Evolutionary conservation across 2,113 vertebrate species (phyloP).

Genomic region (Silurus asotus): DNA sequence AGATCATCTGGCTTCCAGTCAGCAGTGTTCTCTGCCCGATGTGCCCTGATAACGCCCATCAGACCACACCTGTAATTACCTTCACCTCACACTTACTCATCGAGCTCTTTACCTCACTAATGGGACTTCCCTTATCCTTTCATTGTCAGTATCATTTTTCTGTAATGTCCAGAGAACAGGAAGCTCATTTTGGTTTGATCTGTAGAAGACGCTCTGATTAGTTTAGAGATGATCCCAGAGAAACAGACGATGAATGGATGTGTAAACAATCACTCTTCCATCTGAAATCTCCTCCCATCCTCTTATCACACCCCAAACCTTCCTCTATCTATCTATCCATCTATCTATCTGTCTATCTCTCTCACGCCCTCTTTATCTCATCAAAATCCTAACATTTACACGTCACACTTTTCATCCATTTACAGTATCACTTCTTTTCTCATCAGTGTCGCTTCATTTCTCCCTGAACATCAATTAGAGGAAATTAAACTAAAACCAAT

Average conservation of each 20-base stretch:
- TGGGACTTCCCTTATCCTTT: background rate
- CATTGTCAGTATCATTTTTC: background rate
- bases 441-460: background rate
- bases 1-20: constrained; percentile 48
- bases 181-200: background rate
- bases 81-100: constrained; percentile 50
- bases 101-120: constrained; percentile 34
- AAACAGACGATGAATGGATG: background rate
- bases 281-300: background rate
- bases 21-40: constrained; percentile 39
- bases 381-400: background rate
- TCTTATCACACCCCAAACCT: background rate
- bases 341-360: background rate
- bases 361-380: background rate
- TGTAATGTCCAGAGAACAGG: constrained; percentile 17
- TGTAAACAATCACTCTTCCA: background rate
- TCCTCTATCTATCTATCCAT: background rate
- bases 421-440: background rate
- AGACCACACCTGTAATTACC: constrained; percentile 49
- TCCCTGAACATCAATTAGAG: background rate
- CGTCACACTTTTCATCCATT: too few species aligned
- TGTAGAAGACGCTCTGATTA: background rate
- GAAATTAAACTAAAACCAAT: background rate
- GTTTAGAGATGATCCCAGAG: background rate
- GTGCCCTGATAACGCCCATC: constrained; percentile 50